phyloP scores from a whole-genome alignment of 2,888 invertebrate genomes.

The Craniophora ligustri region DNA sequence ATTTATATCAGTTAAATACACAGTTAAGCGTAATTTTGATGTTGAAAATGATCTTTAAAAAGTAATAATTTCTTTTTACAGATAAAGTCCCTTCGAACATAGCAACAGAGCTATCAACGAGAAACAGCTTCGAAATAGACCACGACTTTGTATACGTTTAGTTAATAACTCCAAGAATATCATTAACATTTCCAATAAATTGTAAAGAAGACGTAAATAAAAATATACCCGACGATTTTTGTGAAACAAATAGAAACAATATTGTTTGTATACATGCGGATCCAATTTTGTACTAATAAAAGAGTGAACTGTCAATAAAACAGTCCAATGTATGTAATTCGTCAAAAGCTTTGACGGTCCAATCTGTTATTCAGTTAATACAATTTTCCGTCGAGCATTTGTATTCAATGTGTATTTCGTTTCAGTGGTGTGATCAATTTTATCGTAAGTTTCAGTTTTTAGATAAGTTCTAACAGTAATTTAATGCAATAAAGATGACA shows the following conservation, averaged over 20 bases:
- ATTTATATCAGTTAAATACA: no score
- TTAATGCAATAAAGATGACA: constrained; percentile 41
- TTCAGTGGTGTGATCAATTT: constrained; percentile 14
- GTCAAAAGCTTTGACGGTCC: constrained; percentile 5
- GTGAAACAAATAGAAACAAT: background rate
- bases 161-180: constrained; percentile 23
- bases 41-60: no score
- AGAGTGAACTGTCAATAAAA: background rate
- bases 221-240: background rate
- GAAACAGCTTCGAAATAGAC: constrained; percentile 88
- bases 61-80: constrained; percentile 73
- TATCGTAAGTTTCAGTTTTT: constrained; percentile 22
- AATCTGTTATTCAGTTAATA: constrained; percentile 19
- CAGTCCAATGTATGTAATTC: constrained; percentile 1
- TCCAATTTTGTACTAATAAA: constrained; percentile 12
- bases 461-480: constrained; percentile 45
- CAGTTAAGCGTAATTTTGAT: no score
- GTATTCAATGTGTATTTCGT: constrained; percentile 2
- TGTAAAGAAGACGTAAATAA: background rate
- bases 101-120: constrained; percentile 92
- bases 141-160: constrained; percentile 79
- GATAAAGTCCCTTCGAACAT: constrained; percentile 94
- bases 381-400: constrained; percentile 7
- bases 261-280: background rate
- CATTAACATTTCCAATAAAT: constrained; percentile 12